These are phyloP conservation scores for Salvator merianae DNA, from an alignment of 2,113 vertebrate species.

Conservation along the genomic window DNA sequence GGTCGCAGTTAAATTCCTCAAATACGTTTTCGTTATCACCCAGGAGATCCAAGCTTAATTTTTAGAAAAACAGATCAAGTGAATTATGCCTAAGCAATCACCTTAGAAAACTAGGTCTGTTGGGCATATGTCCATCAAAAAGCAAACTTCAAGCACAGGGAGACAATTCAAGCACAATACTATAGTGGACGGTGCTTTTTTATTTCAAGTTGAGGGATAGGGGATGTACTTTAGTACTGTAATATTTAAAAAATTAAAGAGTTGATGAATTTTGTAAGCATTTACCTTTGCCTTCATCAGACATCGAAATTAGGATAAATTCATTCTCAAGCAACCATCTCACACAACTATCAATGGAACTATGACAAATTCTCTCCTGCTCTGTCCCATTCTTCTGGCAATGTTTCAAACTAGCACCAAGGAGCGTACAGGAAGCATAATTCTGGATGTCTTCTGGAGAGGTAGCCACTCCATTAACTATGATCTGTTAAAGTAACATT, in stretches of 20 bases:
- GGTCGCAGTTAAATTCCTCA: no score
- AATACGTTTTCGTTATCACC: no score
- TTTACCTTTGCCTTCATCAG: slow-evolving; percentile 72
- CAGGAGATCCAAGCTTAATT: no score
- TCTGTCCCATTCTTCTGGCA: slow-evolving; percentile 49
- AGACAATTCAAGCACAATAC: no score
- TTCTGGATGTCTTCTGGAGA: slow-evolving; percentile 85
- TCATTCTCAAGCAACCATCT: slow-evolving; percentile 94
- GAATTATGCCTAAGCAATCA: no score
- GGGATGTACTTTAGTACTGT: neutral
- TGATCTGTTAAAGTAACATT: slow-evolving; percentile 80
- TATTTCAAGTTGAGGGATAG: no score
- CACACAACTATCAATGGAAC: slow-evolving; percentile 87
- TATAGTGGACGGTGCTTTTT: no score
- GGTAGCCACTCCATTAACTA: slow-evolving; percentile 89
- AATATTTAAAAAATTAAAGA: neutral
- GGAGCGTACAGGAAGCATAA: slow-evolving; percentile 90
- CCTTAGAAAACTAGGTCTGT: no score
- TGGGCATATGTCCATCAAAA: no score
- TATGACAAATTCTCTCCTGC: slow-evolving; percentile 65
- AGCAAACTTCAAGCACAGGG: no score
- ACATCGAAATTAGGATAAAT: slow-evolving; percentile 87
- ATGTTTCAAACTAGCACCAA: slow-evolving; percentile 81
- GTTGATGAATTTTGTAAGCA: neutral
- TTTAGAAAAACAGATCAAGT: no score